Conservation (phyloP, 2,113 vertebrate genomes). For the Gymnobelideus leadbeateri region DNA sequence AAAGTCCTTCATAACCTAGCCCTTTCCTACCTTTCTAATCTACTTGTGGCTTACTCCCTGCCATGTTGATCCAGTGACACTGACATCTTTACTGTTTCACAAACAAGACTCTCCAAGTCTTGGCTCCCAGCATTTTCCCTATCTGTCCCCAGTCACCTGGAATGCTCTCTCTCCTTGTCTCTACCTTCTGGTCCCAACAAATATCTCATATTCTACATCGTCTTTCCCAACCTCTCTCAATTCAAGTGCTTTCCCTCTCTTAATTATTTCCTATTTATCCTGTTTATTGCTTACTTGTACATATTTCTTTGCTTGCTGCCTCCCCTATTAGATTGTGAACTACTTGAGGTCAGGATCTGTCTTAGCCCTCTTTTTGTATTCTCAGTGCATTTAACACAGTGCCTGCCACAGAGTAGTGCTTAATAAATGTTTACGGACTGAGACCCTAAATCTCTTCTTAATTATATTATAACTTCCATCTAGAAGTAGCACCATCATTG, state of each 20-base stretch:
- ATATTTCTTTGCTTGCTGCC: background rate
- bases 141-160: background rate
- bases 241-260: background rate
- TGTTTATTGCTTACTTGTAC: background rate
- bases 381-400: background rate
- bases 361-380: background rate
- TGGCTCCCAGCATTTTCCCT: background rate
- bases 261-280: background rate
- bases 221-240: background rate
- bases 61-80: background rate
- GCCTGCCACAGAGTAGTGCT: background rate
- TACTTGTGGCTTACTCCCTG: background rate
- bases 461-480: background rate
- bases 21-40: background rate
- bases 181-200: background rate
- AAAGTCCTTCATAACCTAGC: background rate
- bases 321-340: background rate
- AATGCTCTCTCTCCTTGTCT: background rate
- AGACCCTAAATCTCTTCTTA: background rate
- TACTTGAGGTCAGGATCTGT: background rate
- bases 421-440: background rate
- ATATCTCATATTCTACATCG: background rate
- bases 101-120: background rate
- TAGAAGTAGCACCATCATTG: background rate
- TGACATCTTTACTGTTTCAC: background rate